Base-by-base conservation (phyloP, 2,888 invertebrate species). In the Hirudinaria manillensis region DNA sequence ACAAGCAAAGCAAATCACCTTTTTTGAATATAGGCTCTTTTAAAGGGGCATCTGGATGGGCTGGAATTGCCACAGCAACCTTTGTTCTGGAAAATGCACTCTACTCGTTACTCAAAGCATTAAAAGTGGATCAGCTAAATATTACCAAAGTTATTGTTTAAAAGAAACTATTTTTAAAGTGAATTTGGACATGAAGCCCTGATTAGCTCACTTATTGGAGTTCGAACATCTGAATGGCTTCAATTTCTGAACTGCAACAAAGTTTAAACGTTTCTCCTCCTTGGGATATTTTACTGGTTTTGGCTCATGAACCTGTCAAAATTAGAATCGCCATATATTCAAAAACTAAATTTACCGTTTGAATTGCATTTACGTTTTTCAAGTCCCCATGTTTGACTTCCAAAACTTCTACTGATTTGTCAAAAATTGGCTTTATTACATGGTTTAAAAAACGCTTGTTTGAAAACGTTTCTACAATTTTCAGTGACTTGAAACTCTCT, bases 301-400 rank as follows among this genome's bases (percentile, higher is more conserved):
- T 6, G 82, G 82, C 32, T 80, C 79, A 45, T 76, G 76, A 24
- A 81, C n/a, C 81, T 82, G 70, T 13, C 7, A 61, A 19, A 24
- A 61, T 61, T 27, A 61, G n/a, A 27, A 61, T 61, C 24, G 1
- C 24, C 61, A 16, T 61, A 3, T 21, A 61, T 61, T 27, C n/a
- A 13, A 61, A 24, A 61, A n/a, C 61, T 19, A 61, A 61, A 36
- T 32, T 67, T 32, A 56, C 24, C 61, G 34, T 34, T 38, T 67
- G 21, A 75, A 61, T 27, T 34, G 21, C 13, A 53, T 77, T 73
- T 56, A 85, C 84, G 80, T 83, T 83, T 55, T 78, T 77, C n/a
- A 85, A 80, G 36, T 83, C 83, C 45, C 84, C 84, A n/a, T 81
- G 78, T 75, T 83, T 84, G 70, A 85, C 83, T 76, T 82, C 82